Percentiles rank a stretch among this genome's conserved stretches.
These are phyloP conservation scores for Eurois occulta DNA, from an alignment of 2,888 invertebrate genomes.

Conservation along the genomic window DNA sequence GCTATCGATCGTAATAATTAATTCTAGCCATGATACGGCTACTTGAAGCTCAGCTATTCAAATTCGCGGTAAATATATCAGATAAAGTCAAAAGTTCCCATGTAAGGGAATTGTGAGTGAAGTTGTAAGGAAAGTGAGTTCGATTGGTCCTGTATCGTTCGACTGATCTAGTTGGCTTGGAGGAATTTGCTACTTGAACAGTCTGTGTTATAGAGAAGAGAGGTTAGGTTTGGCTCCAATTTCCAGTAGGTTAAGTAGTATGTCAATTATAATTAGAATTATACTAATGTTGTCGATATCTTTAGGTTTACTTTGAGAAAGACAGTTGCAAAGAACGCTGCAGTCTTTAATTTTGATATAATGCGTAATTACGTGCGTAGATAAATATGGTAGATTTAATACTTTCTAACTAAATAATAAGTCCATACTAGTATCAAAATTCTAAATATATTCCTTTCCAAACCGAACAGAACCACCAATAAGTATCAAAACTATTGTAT, in stretches of 20 bases:
- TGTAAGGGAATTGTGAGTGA: constrained; percentile 42
- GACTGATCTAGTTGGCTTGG: not conserved
- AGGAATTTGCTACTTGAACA: not conserved
- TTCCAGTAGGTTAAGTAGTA: not conserved
- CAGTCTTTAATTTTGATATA: not conserved
- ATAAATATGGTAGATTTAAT: not conserved
- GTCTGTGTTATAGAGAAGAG: not conserved
- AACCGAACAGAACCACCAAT: constrained; percentile 31
- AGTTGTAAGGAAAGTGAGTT: constrained; percentile 14
- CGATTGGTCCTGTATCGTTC: not conserved
- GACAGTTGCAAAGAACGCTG: not conserved
- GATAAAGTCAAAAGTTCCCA: constrained; percentile 48
- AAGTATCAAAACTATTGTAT: constrained; percentile 54
- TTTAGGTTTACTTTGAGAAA: not conserved
- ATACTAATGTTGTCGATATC: not conserved
- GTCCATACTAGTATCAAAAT: constrained; percentile 5
- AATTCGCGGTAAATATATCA: constrained; percentile 50
- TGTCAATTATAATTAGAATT: too few species aligned
- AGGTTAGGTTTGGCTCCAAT: not conserved
- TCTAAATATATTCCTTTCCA: not conserved
- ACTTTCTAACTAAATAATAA: not conserved
- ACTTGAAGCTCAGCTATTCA: constrained; percentile 60
- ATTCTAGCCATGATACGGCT: constrained; percentile 71
- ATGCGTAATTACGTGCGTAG: too few species aligned
- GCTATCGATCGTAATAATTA: constrained; percentile 77